Conservation (phyloP, 2,797 vertebrate species). For the Smutsia gigantea region DNA sequence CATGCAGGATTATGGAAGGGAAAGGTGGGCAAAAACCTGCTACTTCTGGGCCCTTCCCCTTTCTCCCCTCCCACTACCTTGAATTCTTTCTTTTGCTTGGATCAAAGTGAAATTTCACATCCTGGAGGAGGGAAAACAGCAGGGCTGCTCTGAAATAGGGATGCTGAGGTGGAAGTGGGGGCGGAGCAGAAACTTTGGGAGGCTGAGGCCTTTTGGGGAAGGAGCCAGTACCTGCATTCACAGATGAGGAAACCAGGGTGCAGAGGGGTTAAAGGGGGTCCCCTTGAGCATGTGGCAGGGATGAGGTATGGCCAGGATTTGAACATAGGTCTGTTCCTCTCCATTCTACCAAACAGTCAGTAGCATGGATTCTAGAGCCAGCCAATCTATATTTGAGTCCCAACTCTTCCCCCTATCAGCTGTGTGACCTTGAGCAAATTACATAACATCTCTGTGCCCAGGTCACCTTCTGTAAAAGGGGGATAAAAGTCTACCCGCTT, state of each 20-base stretch:
- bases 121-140: background rate
- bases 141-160: background rate
- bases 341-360: background rate
- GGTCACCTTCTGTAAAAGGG: background rate
- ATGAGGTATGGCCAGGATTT: background rate
- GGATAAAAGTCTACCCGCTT: background rate
- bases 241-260: background rate
- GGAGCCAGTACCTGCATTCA: background rate
- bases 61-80: background rate
- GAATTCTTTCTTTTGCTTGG: background rate
- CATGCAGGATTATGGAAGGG: background rate
- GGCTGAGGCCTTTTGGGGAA: background rate
- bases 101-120: background rate
- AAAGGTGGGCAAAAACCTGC: background rate
- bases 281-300: rapidly evolving
- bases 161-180: background rate
- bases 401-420: background rate
- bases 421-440: background rate
- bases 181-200: background rate
- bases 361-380: background rate
- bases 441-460: background rate
- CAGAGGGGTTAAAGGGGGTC: background rate
- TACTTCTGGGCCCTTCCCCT: background rate
- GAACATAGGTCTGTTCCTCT: background rate
- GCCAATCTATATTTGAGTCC: background rate